Conservation (phyloP, 2,797 vertebrate genomes). For the Natrix natrix region DNA sequence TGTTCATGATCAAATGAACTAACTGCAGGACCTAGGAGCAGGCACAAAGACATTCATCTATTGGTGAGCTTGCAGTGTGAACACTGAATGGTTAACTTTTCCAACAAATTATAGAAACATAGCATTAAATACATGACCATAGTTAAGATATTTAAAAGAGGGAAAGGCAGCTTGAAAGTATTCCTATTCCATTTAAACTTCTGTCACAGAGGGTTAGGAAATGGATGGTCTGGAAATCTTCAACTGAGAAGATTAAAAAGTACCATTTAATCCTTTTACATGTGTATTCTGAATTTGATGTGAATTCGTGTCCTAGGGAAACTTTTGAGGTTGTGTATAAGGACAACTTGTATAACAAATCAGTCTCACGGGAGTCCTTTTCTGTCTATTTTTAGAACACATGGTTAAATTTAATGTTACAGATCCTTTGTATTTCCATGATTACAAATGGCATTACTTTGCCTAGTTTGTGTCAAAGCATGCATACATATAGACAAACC, state of each 20-base stretch:
- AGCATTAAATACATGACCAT: neutral
- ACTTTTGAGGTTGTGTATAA: too few species aligned
- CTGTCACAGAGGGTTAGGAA: neutral
- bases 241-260: neutral
- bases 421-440: neutral
- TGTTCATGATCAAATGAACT: neutral
- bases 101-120: neutral
- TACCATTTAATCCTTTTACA: neutral
- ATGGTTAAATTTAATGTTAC: neutral
- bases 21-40: neutral
- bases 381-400: neutral
- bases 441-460: neutral
- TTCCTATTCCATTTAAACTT: neutral
- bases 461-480: neutral
- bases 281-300: neutral
- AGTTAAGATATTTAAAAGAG: neutral
- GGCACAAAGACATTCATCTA: neutral
- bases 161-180: neutral
- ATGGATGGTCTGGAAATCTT: neutral
- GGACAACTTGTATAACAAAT: neutral
- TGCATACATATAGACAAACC: neutral
- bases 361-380: neutral
- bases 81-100: neutral
- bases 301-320: neutral
- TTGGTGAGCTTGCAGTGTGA: neutral